A percentile compares a stretch with the other conserved stretches of the same genome.
Conservation (phyloP, 2,113 vertebrate species). For the Hippotragus niger region DNA sequence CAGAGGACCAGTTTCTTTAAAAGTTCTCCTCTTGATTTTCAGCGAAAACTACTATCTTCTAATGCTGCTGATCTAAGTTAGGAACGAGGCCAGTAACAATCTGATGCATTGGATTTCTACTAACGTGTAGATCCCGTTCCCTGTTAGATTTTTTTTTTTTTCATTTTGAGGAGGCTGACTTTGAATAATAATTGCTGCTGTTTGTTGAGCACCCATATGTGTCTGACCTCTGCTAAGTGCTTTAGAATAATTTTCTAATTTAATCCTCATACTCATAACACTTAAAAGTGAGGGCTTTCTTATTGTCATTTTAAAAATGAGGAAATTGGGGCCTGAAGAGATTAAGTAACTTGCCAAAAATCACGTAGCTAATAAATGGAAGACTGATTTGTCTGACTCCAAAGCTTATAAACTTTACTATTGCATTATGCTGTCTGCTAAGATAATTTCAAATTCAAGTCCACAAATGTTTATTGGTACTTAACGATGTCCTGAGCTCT, state of each 20-base stretch:
- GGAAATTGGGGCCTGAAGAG: not conserved
- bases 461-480: not conserved
- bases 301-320: conserved; percentile 1
- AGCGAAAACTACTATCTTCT: not conserved
- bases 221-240: not conserved
- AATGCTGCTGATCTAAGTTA: not conserved
- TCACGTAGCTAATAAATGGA: not conserved
- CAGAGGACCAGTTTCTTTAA: not conserved
- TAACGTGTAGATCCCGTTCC: not conserved
- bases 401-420: not conserved
- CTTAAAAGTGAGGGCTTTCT: not conserved
- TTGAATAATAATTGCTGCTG: not conserved
- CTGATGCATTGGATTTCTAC: not conserved
- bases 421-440: not conserved
- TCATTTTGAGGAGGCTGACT: not conserved
- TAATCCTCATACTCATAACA: not conserved
- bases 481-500: not conserved
- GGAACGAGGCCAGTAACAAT: not conserved
- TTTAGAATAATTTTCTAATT: conserved; percentile 3
- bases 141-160: not conserved
- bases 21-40: conserved; percentile 11
- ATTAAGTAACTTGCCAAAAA: not conserved
- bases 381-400: not conserved
- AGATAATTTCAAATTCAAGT: conserved; percentile 16
- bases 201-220: not conserved